Evolutionary conservation across 2,113 vertebrate genomes (phyloP).

Genomic region (Tragelaphus strepsiceros): DNA sequence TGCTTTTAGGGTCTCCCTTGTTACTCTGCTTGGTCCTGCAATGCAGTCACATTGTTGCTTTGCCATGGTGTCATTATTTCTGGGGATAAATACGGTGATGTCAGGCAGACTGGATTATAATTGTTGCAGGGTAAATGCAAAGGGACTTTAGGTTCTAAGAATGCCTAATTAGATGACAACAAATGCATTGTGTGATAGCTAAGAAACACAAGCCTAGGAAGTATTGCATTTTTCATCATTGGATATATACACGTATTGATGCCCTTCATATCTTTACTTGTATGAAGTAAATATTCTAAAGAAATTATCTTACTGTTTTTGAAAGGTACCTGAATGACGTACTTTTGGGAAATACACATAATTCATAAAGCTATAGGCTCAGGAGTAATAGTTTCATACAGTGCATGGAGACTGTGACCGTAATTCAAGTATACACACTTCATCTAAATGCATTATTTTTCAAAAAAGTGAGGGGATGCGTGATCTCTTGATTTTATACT

Average conservation of each 20-base stretch:
- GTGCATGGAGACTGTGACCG: neutral
- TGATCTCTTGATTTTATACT: neutral
- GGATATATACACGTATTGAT: neutral
- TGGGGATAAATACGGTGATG: neutral
- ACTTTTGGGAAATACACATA: neutral
- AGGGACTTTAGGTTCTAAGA: neutral
- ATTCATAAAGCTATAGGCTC: neutral
- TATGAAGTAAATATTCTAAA: neutral
- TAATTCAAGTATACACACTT: neutral
- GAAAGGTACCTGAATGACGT: neutral
- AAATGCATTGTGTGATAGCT: neutral
- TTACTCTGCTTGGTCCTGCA: neutral
- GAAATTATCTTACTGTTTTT: neutral
- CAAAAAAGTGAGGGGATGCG: neutral
- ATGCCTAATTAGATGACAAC: constrained; percentile 7
- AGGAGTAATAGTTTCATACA: neutral
- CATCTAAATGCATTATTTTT: neutral
- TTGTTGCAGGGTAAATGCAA: neutral
- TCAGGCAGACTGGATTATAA: neutral
- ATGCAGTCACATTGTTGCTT: neutral
- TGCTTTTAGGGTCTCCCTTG: neutral
- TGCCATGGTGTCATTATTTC: neutral
- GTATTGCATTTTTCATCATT: neutral
- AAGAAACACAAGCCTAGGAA: neutral
- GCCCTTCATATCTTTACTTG: neutral